phyloP scores from a whole-genome alignment of 2,113 vertebrate genomes.

The Ursus arctos region DNA sequence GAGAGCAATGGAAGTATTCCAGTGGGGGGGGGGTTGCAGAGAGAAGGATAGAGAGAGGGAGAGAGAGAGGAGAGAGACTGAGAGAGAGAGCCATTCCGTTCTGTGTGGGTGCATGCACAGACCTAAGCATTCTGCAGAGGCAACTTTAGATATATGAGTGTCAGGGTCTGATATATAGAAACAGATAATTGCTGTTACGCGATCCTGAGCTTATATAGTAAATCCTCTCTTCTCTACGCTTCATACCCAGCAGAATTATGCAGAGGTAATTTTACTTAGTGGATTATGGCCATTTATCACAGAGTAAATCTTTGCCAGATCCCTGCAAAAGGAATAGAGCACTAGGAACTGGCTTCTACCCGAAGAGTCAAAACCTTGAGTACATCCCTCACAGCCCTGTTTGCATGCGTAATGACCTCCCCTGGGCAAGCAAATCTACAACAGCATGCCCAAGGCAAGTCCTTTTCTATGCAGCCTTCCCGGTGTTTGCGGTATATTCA shows the following conservation, averaged over 20 bases:
- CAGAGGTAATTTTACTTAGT: conserved; percentile 54
- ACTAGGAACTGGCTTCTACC: background rate
- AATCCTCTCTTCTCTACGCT: conserved; percentile 53
- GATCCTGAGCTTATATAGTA: conserved; percentile 52
- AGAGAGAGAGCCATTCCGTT: background rate
- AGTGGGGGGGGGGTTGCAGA: no score
- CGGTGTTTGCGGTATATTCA: background rate
- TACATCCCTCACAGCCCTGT: background rate
- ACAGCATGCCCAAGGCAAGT: background rate
- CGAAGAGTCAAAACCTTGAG: background rate
- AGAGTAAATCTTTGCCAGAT: conserved; percentile 38
- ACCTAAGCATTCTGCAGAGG: background rate
- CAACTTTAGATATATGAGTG: background rate
- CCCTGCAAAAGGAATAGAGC: background rate
- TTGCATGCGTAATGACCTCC: background rate
- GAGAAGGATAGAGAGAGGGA: background rate
- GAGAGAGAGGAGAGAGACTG: background rate
- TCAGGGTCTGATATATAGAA: background rate
- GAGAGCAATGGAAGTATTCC: background rate
- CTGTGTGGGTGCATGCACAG: background rate
- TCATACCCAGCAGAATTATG: conserved; percentile 48
- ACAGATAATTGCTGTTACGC: background rate
- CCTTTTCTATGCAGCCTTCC: background rate
- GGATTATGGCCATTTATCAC: conserved; percentile 59
- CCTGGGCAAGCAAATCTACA: background rate